Conservation (phyloP, 2,888 invertebrate genomes). For the Gymnoscelis rufifasciata region DNA sequence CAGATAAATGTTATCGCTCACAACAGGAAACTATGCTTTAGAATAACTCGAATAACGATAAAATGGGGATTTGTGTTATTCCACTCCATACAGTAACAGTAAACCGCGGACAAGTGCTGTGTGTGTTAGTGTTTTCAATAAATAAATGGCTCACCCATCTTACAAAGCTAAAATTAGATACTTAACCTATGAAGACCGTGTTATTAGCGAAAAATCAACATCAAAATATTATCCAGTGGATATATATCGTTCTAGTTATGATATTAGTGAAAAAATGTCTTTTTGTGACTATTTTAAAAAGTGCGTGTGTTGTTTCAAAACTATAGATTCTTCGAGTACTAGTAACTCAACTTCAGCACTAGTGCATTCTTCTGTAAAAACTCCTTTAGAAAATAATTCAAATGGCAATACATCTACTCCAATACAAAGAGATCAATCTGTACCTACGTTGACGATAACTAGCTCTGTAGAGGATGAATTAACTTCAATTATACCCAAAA, state of each 20-base stretch:
- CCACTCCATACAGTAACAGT: constrained; percentile 44
- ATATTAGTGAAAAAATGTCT: constrained; percentile 35
- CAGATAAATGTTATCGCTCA: constrained; percentile 42
- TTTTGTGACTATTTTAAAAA: constrained; percentile 41
- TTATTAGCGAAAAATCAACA: constrained; percentile 32
- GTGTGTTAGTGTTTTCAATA: constrained; percentile 23
- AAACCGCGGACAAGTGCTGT: constrained; percentile 46
- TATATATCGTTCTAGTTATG: constrained; percentile 45
- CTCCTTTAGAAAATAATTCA: constrained; percentile 43
- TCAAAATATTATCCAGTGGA: constrained; percentile 50
- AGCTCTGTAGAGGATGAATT: constrained; percentile 34
- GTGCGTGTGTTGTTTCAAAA: constrained; percentile 48
- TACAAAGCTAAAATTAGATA: constrained; percentile 47
- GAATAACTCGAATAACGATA: constrained; percentile 57
- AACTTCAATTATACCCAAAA: constrained; percentile 14
- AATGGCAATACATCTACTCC: constrained; percentile 34
- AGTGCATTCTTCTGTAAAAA: constrained; percentile 49
- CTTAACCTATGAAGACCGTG: constrained; percentile 49
- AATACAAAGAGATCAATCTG: constrained; percentile 17
- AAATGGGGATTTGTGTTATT: constrained; percentile 57
- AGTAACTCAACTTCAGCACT: constrained; percentile 53
- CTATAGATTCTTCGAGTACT: constrained; percentile 40
- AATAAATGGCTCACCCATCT: constrained; percentile 47
- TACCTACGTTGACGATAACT: constrained; percentile 38
- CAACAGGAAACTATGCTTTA: constrained; percentile 66